Evolutionary conservation across 1,140 invertebrate genomes (phyloP).

Genomic region (Sminthurides bifidus): DNA sequence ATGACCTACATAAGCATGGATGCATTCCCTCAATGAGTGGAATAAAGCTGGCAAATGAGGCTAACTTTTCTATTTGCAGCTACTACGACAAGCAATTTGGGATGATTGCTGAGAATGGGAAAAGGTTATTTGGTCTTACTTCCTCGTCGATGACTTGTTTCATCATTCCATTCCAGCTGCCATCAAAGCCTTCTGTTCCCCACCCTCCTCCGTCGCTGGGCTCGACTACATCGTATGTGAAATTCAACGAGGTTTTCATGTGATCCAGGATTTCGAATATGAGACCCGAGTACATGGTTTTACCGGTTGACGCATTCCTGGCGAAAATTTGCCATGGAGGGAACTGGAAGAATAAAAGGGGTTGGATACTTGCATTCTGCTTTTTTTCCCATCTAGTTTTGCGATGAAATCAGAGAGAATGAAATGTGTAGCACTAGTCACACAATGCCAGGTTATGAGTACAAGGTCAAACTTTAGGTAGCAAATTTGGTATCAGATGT

Average conservation of each 20-base stretch:
- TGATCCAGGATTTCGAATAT: slow-evolving; percentile 68
- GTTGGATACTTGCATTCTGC: neutral
- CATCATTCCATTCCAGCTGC: slow-evolving; percentile 28
- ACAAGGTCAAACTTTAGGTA: no score
- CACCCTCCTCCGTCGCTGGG: slow-evolving; percentile 15
- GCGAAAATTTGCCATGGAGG: slow-evolving; percentile 62
- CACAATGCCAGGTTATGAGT: no score
- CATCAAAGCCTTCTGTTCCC: slow-evolving; percentile 17
- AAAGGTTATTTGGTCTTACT: slow-evolving; percentile 30
- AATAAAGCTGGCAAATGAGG: slow-evolving; percentile 4
- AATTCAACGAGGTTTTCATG: slow-evolving; percentile 65
- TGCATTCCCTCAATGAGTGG: neutral
- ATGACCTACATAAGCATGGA: slow-evolving; percentile 42
- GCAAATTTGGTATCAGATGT: no score
- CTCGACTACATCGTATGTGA: slow-evolving; percentile 45
- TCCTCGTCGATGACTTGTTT: slow-evolving; percentile 40
- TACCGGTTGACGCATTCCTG: slow-evolving; percentile 14
- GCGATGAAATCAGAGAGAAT: no score
- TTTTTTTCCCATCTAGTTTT: no score
- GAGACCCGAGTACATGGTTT: slow-evolving; percentile 49
- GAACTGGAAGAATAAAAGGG: slow-evolving; percentile 44
- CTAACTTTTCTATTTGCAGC: neutral
- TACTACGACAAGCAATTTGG: neutral
- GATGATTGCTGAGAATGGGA: neutral
- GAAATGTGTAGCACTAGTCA: no score